Evolutionary conservation across 2,797 vertebrate genomes (phyloP), one percentile per base, ranked within the genome.

Genomic region (Bryconaethiops microstoma): DNA sequence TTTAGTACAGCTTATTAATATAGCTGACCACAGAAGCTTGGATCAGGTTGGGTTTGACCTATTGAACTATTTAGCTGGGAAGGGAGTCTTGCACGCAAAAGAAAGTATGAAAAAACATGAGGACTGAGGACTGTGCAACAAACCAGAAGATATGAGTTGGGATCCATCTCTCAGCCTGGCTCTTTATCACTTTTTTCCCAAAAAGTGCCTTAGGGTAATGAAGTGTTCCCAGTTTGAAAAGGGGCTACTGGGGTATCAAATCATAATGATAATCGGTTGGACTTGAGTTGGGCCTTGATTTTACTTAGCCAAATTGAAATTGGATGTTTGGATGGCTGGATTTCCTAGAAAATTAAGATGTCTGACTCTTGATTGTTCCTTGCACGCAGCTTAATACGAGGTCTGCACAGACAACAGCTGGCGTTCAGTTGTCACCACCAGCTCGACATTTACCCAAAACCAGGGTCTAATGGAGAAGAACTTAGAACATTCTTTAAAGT

Each of bases 401-500:
- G 10, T 35, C 42, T 40, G 63, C 62, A 55, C 54, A 80, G 72
- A 76, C 72, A 50, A 63, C 63, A 50, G 79, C 73, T 80, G 72
- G 40, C 35, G 7, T 59, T 40, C 42, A 48, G 50, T 75, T 54
- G 52, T 68, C 64, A 45, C 63, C 50, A 68, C 5, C 79, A 68
- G 62, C 17, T 8, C 5, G 19, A 25, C 25, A 23, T 52, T 17
- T 60, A 64, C 23, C 23, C 79, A 67, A 52, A 13, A 19, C 4
- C 72, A 62, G 29, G 23, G 65, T 29, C 65, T 40, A 6, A 45
- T 23, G 12, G 0, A 80, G 67, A 40, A 65, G 71, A 42, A 42
- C n/a, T 23, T 29, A 73, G 45, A 54, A 54, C 69, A 40, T 55
- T 25, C 48, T 65, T 45, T 67, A 67, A 67, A 64, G 59, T 19